A percentile compares a stretch with the other conserved stretches of the same genome.
These are phyloP conservation scores for Picus viridis DNA, from an alignment of 2,797 vertebrate species.

Conservation along the genomic window DNA sequence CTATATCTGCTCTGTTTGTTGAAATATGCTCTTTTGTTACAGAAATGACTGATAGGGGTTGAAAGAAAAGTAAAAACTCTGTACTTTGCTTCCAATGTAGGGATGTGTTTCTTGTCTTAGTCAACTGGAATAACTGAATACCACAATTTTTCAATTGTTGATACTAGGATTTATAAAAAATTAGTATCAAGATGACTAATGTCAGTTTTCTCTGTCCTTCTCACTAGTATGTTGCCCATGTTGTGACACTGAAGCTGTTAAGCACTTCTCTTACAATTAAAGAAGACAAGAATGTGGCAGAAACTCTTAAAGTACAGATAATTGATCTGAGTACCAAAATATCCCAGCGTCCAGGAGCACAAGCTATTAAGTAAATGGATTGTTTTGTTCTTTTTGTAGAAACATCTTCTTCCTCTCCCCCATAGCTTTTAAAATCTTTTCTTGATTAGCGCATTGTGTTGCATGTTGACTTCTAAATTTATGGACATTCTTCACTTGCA, in stretches of 20 bases:
- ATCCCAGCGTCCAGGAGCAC: conserved; percentile 92
- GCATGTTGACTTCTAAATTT: not conserved
- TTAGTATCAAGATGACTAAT: not conserved
- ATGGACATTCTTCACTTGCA: not conserved
- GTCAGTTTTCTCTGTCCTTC: conserved; percentile 21
- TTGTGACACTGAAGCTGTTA: conserved; percentile 89
- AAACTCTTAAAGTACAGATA: conserved; percentile 93
- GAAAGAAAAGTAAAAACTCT: not conserved
- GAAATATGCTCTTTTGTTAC: not conserved
- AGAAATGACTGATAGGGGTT: not conserved
- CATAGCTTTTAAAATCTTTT: not conserved
- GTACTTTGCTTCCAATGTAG: not conserved
- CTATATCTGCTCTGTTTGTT: not conserved
- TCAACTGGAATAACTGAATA: not conserved
- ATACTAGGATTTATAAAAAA: not conserved
- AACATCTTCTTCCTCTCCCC: not conserved
- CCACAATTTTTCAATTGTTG: not conserved
- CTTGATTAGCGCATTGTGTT: not conserved
- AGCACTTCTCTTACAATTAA: conserved; percentile 90
- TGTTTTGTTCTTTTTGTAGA: conserved; percentile 15
- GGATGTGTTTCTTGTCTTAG: not conserved
- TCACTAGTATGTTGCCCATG: conserved; percentile 88
- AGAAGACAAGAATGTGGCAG: conserved; percentile 86
- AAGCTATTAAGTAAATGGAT: conserved; percentile 88
- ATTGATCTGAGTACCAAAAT: conserved; percentile 91